phyloP scores from a whole-genome alignment of 2,888 invertebrate species.

The Pedicia rivosa region DNA sequence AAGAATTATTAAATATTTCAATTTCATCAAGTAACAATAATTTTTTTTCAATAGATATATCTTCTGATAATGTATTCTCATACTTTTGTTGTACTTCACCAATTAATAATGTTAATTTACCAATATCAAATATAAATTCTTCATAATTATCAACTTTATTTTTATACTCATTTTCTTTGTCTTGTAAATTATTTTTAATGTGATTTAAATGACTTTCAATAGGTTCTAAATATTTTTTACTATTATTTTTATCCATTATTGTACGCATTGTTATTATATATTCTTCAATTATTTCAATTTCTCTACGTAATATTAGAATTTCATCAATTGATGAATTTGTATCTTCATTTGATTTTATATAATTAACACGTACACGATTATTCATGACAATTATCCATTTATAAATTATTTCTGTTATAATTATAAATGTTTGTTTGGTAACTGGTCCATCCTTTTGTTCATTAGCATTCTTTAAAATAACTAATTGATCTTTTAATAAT shows the following conservation, averaged over 20 bases:
- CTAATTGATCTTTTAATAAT: constrained; percentile 36
- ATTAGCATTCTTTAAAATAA: constrained; percentile 33
- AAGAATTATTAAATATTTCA: constrained; percentile 46
- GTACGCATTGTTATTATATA: no score
- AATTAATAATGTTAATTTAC: constrained; percentile 21
- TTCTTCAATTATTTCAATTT: no score
- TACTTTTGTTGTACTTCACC: constrained; percentile 22
- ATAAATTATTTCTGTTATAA: constrained; percentile 64
- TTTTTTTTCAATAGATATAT: constrained; percentile 48
- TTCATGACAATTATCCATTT: constrained; percentile 76
- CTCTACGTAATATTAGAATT: no score
- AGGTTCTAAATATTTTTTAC: no score
- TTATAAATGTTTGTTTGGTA: constrained; percentile 53
- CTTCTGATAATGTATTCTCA: constrained; percentile 27
- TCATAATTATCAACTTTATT: neutral
- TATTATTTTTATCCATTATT: no score
- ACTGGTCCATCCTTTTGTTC: constrained; percentile 37
- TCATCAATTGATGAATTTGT: no score
- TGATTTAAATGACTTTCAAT: no score
- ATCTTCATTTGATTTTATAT: constrained; percentile 35
- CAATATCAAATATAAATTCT: neutral
- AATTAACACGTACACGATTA: constrained; percentile 50
- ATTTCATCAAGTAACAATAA: constrained; percentile 52
- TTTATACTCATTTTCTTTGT: neutral
- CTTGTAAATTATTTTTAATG: no score